Evolutionary conservation across 2,888 invertebrate species (phyloP), one percentile per base, ranked within the genome.

Genomic region (Apodemia zela): DNA sequence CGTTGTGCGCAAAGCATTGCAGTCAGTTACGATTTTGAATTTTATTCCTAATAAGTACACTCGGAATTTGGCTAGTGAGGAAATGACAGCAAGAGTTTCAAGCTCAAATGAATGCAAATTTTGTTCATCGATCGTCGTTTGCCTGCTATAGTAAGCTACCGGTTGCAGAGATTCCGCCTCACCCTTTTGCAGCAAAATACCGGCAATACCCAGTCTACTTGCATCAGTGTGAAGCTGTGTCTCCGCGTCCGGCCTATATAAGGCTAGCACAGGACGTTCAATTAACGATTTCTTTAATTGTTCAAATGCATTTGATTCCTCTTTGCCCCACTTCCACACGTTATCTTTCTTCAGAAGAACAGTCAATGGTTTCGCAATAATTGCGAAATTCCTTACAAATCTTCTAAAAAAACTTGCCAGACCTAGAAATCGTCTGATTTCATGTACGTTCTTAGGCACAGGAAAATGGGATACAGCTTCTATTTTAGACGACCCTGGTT

Each of bases 401-500:
- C 65, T 47, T 25, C 66, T 33, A 33, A 33, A 33, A 10, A 33
- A 33, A 10, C 33, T 33, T 8, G 33, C 33, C 33, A 33, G 33
- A 0, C 68, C 68, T 0, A 67, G 21, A 42, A 68, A 66, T 15
- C 59, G 59, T 6, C 65, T 33, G 3, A 65, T 45, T 15, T 63
- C 60, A 38, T 65, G 65, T 13, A 60, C 51, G 17, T 67, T 67
- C 17, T 3, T 49, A 0, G 64, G 66, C 33, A n/a, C 5, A 8
- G 66, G 61, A 42, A 68, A 68, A 11, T 47, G 29, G 1, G 64
- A 42, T 17, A 67, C 61, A 0, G 65, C 65, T n/a, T 61, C 45
- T 6, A 61, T 65, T 63, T 67, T 67, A 10, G 10, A 0, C 7
- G 33, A 2, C 0, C 65, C 65, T 18, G 68, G 65, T 62, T 65